Conservation (phyloP, 2,797 vertebrate genomes). For the Scolopax rusticola region DNA sequence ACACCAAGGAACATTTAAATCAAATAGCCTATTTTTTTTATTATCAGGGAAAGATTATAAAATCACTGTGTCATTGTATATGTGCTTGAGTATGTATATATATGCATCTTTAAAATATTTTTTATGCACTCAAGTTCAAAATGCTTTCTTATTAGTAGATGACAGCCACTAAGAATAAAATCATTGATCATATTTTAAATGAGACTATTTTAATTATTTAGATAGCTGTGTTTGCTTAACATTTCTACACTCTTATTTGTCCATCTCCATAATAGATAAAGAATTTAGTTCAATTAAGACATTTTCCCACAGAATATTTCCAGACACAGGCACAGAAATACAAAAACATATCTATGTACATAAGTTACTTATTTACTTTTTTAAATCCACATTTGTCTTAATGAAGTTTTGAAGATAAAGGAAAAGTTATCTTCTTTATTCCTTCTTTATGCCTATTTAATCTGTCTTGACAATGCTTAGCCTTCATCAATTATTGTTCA, state of each 20-base stretch:
- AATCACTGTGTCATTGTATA: neutral
- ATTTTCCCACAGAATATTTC: neutral
- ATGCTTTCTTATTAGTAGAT: neutral
- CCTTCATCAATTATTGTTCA: neutral
- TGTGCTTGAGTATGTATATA: neutral
- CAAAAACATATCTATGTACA: neutral
- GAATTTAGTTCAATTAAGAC: neutral
- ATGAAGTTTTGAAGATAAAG: neutral
- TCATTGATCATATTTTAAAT: neutral
- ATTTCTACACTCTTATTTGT: neutral
- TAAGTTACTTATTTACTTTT: accelerated
- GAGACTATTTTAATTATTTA: neutral
- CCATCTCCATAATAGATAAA: neutral
- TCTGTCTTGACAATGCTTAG: neutral
- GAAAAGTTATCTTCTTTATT: neutral
- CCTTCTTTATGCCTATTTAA: neutral
- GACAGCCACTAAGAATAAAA: neutral
- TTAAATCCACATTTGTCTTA: neutral
- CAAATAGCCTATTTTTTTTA: neutral
- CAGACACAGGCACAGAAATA: neutral
- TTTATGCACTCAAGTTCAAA: neutral
- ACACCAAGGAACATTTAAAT: neutral
- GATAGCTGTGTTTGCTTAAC: neutral
- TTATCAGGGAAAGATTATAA: neutral
- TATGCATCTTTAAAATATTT: neutral